Percentiles rank a stretch among this genome's conserved stretches.
These are phyloP conservation scores for Odontophorus gujanensis DNA, from an alignment of 2,113 vertebrate species.

Conservation along the genomic window DNA sequence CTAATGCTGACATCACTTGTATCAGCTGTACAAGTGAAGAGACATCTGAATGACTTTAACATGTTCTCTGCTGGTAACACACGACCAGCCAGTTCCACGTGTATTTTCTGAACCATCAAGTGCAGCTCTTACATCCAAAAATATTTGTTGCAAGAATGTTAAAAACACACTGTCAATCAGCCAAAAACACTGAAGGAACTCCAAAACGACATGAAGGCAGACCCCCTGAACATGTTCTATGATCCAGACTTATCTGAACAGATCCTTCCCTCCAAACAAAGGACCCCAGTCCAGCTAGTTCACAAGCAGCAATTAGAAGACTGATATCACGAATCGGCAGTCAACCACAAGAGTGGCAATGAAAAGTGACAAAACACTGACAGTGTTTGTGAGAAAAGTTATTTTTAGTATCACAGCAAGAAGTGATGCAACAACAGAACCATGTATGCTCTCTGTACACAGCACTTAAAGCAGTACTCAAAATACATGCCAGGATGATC, in stretches of 20 bases:
- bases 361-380: neutral
- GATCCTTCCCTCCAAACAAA: neutral
- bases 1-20: neutral
- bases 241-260: neutral
- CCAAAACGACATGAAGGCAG: neutral
- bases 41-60: neutral
- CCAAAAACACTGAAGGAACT: neutral
- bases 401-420: neutral
- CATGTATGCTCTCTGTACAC: neutral
- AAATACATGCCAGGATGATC: neutral
- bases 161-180: neutral
- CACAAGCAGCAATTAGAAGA: neutral
- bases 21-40: neutral
- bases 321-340: neutral
- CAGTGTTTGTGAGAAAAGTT: neutral
- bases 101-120: neutral
- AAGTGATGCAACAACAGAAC: neutral
- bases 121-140: neutral
- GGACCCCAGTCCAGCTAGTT: neutral
- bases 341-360: too few species aligned
- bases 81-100: neutral
- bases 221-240: neutral
- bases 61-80: neutral
- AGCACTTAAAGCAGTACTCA: neutral
- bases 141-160: neutral